A percentile compares a stretch with the other conserved stretches of the same genome.
Evolutionary conservation across 2,797 vertebrate genomes (phyloP).

Genomic region (Hemibagrus guttatus): DNA sequence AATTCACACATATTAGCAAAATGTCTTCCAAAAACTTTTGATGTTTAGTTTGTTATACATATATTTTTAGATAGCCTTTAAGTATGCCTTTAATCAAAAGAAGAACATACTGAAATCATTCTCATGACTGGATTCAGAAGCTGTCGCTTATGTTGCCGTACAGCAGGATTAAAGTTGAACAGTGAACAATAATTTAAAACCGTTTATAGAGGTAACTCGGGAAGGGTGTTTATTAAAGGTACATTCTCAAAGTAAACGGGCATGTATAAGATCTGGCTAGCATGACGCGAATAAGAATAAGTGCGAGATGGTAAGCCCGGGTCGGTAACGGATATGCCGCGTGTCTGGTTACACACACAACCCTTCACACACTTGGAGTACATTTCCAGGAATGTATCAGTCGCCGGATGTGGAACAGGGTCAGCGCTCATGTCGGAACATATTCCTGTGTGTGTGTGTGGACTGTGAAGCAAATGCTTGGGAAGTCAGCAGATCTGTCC

Average conservation of each 20-base stretch:
- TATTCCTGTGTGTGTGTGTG: constrained; percentile 16
- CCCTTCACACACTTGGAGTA: constrained; percentile 5
- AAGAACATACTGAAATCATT: too few relatives aligned
- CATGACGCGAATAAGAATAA: neutral
- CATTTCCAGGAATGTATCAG: constrained; percentile 10
- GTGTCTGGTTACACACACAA: constrained; percentile 7
- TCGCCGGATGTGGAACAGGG: neutral
- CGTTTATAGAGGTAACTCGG: neutral
- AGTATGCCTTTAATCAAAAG: too few relatives aligned
- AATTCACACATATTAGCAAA: too few relatives aligned
- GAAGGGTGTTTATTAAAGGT: neutral
- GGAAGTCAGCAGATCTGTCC: constrained; percentile 65
- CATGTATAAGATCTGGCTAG: neutral
- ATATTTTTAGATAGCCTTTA: too few relatives aligned
- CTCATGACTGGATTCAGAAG: too few relatives aligned
- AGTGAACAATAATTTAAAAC: neutral
- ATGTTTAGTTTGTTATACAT: too few relatives aligned
- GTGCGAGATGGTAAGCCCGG: neutral
- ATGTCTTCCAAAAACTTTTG: too few relatives aligned
- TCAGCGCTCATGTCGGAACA: neutral
- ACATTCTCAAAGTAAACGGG: neutral
- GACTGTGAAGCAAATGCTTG: constrained; percentile 59
- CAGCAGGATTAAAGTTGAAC: neutral
- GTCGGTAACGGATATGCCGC: neutral
- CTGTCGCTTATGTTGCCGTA: neutral